Evolutionary conservation across 2,888 invertebrate genomes (phyloP), one percentile per base, ranked within the genome.

Genomic region (Agrilus mali): DNA sequence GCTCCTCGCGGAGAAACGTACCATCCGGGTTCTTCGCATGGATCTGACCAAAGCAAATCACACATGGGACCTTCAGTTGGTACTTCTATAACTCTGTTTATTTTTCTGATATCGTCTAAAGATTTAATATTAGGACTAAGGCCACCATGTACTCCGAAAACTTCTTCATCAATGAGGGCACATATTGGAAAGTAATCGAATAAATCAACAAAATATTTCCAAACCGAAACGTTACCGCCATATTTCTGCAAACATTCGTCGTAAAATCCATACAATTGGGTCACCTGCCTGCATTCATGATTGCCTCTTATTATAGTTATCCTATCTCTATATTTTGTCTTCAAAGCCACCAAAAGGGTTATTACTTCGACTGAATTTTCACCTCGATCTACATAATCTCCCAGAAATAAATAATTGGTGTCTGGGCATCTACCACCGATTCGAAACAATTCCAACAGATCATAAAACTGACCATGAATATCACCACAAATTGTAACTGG

Each of bases 281-380:
- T 90, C 61, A 90, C 90, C 75, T 96, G 95, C 60, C 95, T 78
- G 52, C 93, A 93, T 69, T 95, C 95, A 70, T 96, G 95, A 70
- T 95, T 96, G 53, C 95, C 95, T 64, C 95, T 81, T 56, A 96
- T 76, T 66, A 96, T 95, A 54, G 95, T 96, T 73, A 95, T 94
- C 79, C 95, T 86, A 69, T 95, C 93, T 62, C 88, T 83, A 71
- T 89, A 96, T 43, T 55, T 64, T 65, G 87, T 87, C 80, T 95
- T 95, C 51, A 95, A 75, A 49, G 93, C 90, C 60, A 95, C 95
- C 62, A 95, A 79, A 65, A 95, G 76, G 62, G 93, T 89, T 61
- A 95, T 94, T 47, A 95, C 95, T 75, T 95, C 95, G 48, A 95
- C 95, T 56, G 93, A 94, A 75, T 95, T 94, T 71, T 95, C 96